Percentiles rank a stretch among this genome's conserved stretches.
phyloP scores from a whole-genome alignment of 1,140 invertebrate species.

The Drosophila persimilis region DNA sequence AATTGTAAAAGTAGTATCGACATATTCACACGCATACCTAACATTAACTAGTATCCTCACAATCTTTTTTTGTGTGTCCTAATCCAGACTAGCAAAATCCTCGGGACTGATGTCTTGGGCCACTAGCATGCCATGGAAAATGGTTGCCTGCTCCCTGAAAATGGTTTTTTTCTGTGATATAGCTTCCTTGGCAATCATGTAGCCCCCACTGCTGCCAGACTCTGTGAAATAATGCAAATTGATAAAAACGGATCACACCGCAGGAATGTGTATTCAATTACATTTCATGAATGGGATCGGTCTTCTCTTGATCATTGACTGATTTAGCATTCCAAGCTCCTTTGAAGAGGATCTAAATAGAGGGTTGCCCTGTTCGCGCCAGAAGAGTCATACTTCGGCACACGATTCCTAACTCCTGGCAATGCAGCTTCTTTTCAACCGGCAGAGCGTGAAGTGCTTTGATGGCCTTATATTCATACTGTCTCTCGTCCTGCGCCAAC shows the following conservation, averaged over 20 bases:
- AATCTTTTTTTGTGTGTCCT: neutral
- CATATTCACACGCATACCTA: conserved; percentile 31
- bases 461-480: conserved; percentile 57
- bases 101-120: conserved; percentile 79
- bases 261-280: conserved; percentile 13
- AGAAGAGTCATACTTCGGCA: conserved; percentile 1
- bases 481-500: conserved; percentile 3
- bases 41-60: neutral
- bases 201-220: conserved; percentile 29
- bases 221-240: neutral
- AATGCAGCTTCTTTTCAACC: neutral
- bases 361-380: conserved; percentile 58
- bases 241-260: neutral
- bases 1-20: conserved; percentile 14
- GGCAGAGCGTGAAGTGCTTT: conserved; percentile 31
- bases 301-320: neutral
- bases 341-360: conserved; percentile 25
- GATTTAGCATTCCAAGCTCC: neutral
- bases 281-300: conserved; percentile 39
- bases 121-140: conserved; percentile 89
- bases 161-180: conserved; percentile 40
- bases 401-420: conserved; percentile 8
- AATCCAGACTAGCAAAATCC: conserved; percentile 58
- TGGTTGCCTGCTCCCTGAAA: conserved; percentile 76
- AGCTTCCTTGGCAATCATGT: conserved; percentile 47